Conservation (phyloP, 2,797 vertebrate genomes). For the Lagodon rhomboides region DNA sequence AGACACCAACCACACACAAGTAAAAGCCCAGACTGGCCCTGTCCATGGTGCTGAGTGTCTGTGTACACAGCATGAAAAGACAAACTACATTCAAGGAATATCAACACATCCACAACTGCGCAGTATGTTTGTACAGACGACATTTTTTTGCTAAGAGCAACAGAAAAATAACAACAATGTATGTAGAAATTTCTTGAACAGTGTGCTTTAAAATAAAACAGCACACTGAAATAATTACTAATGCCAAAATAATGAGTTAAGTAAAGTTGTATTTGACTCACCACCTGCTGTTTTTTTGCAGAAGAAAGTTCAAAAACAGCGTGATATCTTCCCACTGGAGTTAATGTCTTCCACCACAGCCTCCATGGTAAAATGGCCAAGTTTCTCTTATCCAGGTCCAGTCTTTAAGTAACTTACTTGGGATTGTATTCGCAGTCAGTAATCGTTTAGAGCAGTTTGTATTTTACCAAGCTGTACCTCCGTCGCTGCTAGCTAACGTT, state of each 20-base stretch:
- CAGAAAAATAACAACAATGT: background rate
- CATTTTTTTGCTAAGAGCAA: background rate
- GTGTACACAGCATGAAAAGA: background rate
- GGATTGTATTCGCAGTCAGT: background rate
- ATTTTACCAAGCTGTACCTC: background rate
- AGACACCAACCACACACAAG: background rate
- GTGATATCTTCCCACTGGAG: background rate
- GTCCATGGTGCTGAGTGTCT: conserved; percentile 68
- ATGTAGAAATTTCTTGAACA: background rate
- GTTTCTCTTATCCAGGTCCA: background rate
- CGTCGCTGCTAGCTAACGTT: background rate
- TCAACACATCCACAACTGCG: background rate
- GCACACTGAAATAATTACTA: background rate
- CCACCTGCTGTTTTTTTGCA: too few species aligned
- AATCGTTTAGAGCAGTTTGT: background rate
- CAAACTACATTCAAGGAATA: background rate
- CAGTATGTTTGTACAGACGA: background rate
- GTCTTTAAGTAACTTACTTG: background rate
- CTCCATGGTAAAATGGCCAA: background rate
- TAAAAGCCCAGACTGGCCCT: conserved; percentile 31
- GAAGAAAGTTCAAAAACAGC: background rate
- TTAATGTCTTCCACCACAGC: background rate
- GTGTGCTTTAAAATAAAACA: background rate
- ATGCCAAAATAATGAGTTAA: background rate
- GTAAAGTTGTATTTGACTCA: background rate